Percentiles rank a stretch among this genome's conserved stretches.
Conservation (phyloP, 2,888 invertebrate genomes). For the Parapristionchus giblindavisi region DNA sequence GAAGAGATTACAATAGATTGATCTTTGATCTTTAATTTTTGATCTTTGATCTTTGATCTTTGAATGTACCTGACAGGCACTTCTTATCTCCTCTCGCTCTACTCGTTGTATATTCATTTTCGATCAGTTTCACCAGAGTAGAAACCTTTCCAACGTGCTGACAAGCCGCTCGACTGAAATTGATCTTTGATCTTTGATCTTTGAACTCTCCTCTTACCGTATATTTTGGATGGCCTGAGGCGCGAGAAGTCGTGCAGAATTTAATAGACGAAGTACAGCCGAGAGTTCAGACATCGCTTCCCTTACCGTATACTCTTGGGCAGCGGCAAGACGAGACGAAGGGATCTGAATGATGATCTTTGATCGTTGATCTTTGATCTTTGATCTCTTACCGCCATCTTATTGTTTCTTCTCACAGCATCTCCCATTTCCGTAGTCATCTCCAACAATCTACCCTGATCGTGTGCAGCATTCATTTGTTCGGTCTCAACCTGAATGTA, state of each 20-base stretch:
- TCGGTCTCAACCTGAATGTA: slow-evolving; percentile 11
- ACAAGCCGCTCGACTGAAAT: neutral
- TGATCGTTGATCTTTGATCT: too few relatives aligned
- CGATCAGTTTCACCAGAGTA: slow-evolving; percentile 17
- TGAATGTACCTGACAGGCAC: neutral
- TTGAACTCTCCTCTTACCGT: too few relatives aligned
- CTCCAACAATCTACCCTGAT: slow-evolving; percentile 9
- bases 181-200: too few relatives aligned
- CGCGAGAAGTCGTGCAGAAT: slow-evolving; percentile 19
- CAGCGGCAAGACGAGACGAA: slow-evolving; percentile 3
- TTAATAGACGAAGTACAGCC: neutral
- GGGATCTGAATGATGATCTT: slow-evolving; percentile 14
- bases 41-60: too few relatives aligned
- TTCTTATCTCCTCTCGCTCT: slow-evolving; percentile 26
- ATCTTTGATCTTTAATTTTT: too few relatives aligned
- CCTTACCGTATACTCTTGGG: slow-evolving; percentile 20
- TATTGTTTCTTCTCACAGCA: neutral
- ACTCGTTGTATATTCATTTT: slow-evolving; percentile 14
- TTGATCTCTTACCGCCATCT: neutral
- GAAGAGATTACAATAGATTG: neutral
- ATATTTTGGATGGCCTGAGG: slow-evolving; percentile 13
- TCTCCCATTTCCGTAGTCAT: slow-evolving; percentile 23
- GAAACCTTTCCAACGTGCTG: slow-evolving; percentile 25
- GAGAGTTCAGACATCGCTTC: slow-evolving; percentile 17
- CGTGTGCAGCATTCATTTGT: slow-evolving; percentile 11